Evolutionary conservation across 92 coral and sea anemone species (phyloP).

Genomic region (Scolanthus callimorphus): DNA sequence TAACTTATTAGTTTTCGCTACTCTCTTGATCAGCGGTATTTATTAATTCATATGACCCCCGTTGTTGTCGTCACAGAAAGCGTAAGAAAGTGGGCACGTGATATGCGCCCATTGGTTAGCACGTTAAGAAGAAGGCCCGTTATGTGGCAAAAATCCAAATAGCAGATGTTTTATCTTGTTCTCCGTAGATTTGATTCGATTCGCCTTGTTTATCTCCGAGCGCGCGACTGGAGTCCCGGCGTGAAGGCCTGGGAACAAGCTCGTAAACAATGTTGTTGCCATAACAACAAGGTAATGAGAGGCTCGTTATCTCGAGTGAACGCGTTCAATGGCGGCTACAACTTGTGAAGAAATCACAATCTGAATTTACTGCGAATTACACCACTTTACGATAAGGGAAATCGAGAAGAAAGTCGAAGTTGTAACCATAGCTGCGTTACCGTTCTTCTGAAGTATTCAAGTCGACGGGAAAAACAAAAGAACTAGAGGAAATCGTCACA

Average conservation of each 20-base stretch:
- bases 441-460: background rate
- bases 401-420: background rate
- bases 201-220: too few relatives aligned
- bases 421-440: background rate
- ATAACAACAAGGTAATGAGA: conserved; percentile 63
- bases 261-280: conserved; percentile 62
- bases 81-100: too few relatives aligned
- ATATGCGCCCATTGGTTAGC: too few relatives aligned
- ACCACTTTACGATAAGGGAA: background rate
- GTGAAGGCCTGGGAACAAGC: conserved; percentile 50
- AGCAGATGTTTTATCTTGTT: too few relatives aligned
- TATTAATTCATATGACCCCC: too few relatives aligned
- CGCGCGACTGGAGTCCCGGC: too few relatives aligned
- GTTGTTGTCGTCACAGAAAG: too few relatives aligned
- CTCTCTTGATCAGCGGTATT: too few relatives aligned
- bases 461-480: background rate
- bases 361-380: background rate
- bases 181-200: too few relatives aligned
- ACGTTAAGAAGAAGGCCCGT: too few relatives aligned
- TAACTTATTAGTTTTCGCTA: too few relatives aligned
- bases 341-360: conserved; percentile 9
- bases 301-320: conserved; percentile 59
- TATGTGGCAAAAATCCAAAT: too few relatives aligned
- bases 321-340: conserved; percentile 43
- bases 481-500: background rate